These are phyloP conservation scores for Pygocentrus nattereri DNA, from an alignment of 2,797 vertebrate genomes.

Conservation along the genomic window DNA sequence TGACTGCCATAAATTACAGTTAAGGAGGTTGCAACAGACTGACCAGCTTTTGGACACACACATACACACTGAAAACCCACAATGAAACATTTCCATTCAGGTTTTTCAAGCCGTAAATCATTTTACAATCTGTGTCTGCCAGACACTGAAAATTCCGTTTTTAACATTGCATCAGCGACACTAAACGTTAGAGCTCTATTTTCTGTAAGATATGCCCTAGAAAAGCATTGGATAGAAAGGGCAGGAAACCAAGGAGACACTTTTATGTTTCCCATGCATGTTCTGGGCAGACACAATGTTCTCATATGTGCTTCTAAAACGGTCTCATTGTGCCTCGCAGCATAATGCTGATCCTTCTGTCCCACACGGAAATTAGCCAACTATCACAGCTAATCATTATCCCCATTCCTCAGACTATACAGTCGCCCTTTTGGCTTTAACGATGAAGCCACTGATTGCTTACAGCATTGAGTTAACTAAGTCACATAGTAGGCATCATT, in stretches of 20 bases:
- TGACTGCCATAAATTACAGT: conserved; percentile 54
- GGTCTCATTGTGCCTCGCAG: conserved; percentile 51
- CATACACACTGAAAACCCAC: conserved; percentile 30
- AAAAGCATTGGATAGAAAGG: conserved; percentile 8
- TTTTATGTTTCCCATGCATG: conserved; percentile 40
- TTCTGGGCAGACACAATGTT: conserved; percentile 31
- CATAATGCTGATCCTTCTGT: conserved; percentile 40
- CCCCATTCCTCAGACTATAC: conserved; percentile 35
- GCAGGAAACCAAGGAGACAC: conserved; percentile 47
- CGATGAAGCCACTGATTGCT: conserved; percentile 30
- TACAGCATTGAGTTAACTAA: conserved; percentile 23
- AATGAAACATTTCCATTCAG: conserved; percentile 20
- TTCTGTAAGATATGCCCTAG: not conserved
- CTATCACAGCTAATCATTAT: conserved; percentile 56
- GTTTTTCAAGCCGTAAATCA: conserved; percentile 9
- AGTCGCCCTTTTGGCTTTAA: conserved; percentile 34
- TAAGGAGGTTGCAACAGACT: conserved; percentile 65
- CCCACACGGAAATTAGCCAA: conserved; percentile 51
- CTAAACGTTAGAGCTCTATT: not conserved
- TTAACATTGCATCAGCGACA: not conserved
- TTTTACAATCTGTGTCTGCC: not conserved
- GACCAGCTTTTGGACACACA: conserved; percentile 60
- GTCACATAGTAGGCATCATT: conserved; percentile 7
- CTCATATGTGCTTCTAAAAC: conserved; percentile 44
- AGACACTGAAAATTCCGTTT: not conserved